These are phyloP conservation scores for Dreissena polymorpha DNA, from an alignment of 1,140 invertebrate genomes.

Conservation along the genomic window DNA sequence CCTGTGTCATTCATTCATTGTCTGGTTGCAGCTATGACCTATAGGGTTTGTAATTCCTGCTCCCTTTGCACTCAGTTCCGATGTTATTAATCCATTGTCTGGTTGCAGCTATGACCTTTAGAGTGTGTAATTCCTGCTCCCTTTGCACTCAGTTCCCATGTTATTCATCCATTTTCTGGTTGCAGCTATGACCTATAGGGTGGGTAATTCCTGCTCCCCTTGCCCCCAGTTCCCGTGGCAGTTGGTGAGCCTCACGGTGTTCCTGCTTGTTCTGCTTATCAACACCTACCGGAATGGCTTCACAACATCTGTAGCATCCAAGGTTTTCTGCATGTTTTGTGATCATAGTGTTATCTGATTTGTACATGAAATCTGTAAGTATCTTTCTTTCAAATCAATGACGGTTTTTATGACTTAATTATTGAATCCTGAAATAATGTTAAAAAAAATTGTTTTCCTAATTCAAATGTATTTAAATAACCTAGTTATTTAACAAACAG, in stretches of 20 bases:
- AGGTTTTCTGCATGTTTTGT: slow-evolving; percentile 1
- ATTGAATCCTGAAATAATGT: too few species aligned
- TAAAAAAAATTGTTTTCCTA: too few species aligned
- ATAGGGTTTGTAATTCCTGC: too few species aligned
- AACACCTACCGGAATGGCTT: slow-evolving; percentile 20
- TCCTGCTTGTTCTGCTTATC: slow-evolving; percentile 9
- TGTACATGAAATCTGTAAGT: neutral
- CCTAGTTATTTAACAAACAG: too few species aligned
- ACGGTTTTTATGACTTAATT: neutral
- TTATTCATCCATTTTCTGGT: too few species aligned
- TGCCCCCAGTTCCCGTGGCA: slow-evolving; percentile 23
- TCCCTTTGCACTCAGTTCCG: too few species aligned
- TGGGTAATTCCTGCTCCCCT: slow-evolving; percentile 13
- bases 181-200: slow-evolving; percentile 2
- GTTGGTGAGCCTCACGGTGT: slow-evolving; percentile 26
- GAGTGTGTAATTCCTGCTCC: neutral
- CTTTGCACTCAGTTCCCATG: too few species aligned
- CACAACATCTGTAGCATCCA: slow-evolving; percentile 21
- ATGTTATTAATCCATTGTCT: too few species aligned
- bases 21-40: too few species aligned
- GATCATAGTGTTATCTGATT: neutral
- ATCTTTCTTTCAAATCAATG: neutral
- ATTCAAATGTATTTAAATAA: too few species aligned
- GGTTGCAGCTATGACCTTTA: slow-evolving; percentile 5
- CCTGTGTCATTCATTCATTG: too few species aligned